Base-by-base conservation (phyloP, 2,797 vertebrate species). In the Rhadinocentrus ornatus region DNA sequence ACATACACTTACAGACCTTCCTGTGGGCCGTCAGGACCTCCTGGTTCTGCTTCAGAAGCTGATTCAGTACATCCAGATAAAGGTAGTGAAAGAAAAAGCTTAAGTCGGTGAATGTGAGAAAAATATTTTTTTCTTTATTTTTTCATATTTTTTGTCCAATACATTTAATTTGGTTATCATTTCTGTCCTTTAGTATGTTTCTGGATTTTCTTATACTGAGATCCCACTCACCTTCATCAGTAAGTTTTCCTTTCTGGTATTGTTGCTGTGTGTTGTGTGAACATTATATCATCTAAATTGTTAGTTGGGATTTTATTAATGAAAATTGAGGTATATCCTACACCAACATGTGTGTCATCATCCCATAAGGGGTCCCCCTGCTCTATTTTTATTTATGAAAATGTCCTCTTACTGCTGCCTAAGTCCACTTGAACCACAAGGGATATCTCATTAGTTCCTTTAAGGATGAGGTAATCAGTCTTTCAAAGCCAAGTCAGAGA, bases 61-160 rank as follows among this genome's bases (percentile, higher is more conserved):
- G 71, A 97, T 99, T 66, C 97, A 94, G 78, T 96, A 98, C 88
- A 96, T 97, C 75, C 92, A 96, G 78, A 96, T 99, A 78, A 96
- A 97, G 97, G 98, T 99, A 84, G 2, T 13, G n/a, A 16, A 59
- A 54, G 5, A 27, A 6, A 73, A 66, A 46, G 29, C 4, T 39
- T 6, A 27, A 15, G 0, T 29, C 1, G 77, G 8, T 71, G 31
- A 54, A 53, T 37, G 16, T 69, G 1, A 6, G 7, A 2, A 10
- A 31, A 0, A 15, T 15, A 5, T 16, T 11, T 57, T 61, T 1
- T n/a, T 3, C 22, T 35, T 20, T n/a, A 60, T 6, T 63, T 0
- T 24, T 37, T 39, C 32, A 10, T n/a, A 8, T 10, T 48, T 41
- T 46, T 48, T n/a, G 5, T 4, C 12, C 66, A 18, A 62, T 18